Conservation (phyloP, 1,140 invertebrate species). For the Watersipora subatra region DNA sequence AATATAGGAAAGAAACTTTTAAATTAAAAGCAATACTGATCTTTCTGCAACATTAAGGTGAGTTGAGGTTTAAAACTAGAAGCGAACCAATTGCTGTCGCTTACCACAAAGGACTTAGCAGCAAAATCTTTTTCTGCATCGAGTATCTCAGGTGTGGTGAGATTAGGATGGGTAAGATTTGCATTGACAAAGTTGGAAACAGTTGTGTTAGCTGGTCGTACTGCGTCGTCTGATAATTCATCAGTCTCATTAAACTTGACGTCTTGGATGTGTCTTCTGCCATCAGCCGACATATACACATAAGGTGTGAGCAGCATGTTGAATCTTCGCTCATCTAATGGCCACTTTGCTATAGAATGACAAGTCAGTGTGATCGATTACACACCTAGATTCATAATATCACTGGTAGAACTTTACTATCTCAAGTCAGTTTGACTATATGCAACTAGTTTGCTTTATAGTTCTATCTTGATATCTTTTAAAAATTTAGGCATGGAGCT, state of each 20-base stretch:
- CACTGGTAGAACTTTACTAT: too few species aligned
- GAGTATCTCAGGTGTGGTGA: neutral
- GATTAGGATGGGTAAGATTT: neutral
- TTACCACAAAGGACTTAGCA: slow-evolving; percentile 8
- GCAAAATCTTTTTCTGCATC: slow-evolving; percentile 4
- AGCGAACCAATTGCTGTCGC: neutral
- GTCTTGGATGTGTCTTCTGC: neutral
- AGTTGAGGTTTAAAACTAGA: neutral
- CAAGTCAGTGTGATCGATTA: neutral
- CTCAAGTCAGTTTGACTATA: too few species aligned
- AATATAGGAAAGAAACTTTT: slow-evolving; percentile 7
- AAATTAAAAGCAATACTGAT: slow-evolving; percentile 5
- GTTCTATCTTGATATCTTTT: too few species aligned
- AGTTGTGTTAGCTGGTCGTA: neutral
- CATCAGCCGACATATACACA: neutral
- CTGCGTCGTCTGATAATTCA: neutral
- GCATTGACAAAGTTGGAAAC: neutral
- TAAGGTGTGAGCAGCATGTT: neutral
- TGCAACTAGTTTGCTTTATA: too few species aligned
- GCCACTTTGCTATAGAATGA: neutral
- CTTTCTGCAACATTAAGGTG: slow-evolving; percentile 5
- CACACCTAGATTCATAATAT: too few species aligned
- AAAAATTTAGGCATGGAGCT: too few species aligned
- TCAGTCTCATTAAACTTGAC: neutral
- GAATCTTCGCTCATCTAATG: neutral